phyloP scores from a whole-genome alignment of 92 coral and sea anemone genomes.

The Scolanthus callimorphus region DNA sequence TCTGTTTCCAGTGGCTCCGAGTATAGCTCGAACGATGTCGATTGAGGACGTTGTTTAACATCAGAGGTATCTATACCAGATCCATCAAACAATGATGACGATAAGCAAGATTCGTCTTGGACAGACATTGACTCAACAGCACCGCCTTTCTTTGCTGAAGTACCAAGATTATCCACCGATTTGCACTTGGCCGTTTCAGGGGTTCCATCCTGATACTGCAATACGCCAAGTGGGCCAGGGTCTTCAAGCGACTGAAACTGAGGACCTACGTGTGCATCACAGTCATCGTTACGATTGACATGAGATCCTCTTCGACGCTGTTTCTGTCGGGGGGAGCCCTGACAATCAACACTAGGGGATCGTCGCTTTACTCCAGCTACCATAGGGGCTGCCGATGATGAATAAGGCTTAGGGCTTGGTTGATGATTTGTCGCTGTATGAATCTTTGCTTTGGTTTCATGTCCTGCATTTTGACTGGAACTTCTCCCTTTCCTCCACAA shows the following conservation, averaged over 20 bases:
- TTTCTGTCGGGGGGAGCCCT: constrained; percentile 1
- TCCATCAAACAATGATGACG: constrained; percentile 20
- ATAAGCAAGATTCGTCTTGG: constrained; percentile 23
- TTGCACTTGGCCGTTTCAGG: too few species aligned
- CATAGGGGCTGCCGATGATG: too few species aligned
- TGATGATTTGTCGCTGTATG: too few species aligned
- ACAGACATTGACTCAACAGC: too few species aligned
- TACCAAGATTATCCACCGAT: too few species aligned
- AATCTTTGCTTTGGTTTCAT: too few species aligned
- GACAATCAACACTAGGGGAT: neutral
- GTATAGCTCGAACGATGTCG: constrained; percentile 63
- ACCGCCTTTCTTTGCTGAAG: too few species aligned
- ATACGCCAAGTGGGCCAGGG: too few species aligned
- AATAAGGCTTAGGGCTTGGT: too few species aligned
- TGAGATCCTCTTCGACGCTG: neutral
- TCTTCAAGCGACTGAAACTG: neutral
- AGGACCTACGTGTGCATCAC: neutral
- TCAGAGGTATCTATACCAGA: constrained; percentile 28
- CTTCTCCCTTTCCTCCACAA: too few species aligned
- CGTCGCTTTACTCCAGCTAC: constrained; percentile 1
- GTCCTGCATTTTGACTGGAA: too few species aligned
- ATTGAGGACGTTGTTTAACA: constrained; percentile 19
- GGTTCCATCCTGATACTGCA: too few species aligned
- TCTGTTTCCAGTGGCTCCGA: constrained; percentile 76
- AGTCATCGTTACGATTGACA: neutral